Base-by-base conservation (phyloP, 1,140 invertebrate genomes). In the Pseudomyrmex concolor region DNA sequence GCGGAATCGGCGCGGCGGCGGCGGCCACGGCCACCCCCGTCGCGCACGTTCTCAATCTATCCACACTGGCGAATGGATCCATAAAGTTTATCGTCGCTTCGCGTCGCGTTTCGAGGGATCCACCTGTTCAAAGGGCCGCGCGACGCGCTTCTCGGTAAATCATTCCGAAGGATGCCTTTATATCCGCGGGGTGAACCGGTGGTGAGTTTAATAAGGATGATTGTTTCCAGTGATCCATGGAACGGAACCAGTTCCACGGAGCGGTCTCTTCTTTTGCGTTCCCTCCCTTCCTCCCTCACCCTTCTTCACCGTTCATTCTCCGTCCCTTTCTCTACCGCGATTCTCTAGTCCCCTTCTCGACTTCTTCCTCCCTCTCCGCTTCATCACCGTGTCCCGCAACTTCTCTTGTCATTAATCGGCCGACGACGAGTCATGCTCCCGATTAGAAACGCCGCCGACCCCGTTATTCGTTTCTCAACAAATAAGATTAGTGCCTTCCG, bases 141-240 rank as follows among this genome's bases (percentile, higher is more conserved):
- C 86, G 78, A 66, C 86, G 70, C 80, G 67, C 43, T 90, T 90
- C 89, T 76, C 81, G 89, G 89, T 90, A 90, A 90, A 90, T 88
- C 86, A 90, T 90, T 87, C 86, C 84, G 82, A 88, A 84, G 89
- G 83, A 86, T 88, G 86, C 76, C 84, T 89, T 81, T 88, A 84
- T 84, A 90, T 88, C 84, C 82, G 86, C 77, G 72, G 86, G 83
- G 74, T 87, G 89, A 72, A 80, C 71, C 76, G 82, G 87, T 87
- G 89, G 81, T 84, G 89, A 90, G 87, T 90, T 90, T 90, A 90
- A 90, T 90, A 90, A 90, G 88, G 89, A 90, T 90, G 89, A 90
- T 90, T 90, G 89, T 90, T 90, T 90, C 89, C 89, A 90, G 89
- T 89, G 89, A 90, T 90, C 89, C 89, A 80, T 85, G 83, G 87